phyloP scores from a whole-genome alignment of 2,113 vertebrate genomes.

The Colinus virginianus region DNA sequence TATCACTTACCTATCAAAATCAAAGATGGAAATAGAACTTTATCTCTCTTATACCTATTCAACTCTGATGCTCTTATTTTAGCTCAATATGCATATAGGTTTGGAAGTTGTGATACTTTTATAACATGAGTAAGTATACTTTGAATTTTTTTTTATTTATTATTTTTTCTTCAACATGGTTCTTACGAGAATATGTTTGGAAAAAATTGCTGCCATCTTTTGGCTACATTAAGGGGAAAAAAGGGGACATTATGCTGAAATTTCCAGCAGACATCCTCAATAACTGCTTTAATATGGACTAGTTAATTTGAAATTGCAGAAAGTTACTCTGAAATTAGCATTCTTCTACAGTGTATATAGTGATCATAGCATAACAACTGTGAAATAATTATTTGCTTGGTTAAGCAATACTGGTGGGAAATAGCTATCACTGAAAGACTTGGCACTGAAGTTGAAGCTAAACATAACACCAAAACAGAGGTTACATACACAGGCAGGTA shows the following conservation, averaged over 20 bases:
- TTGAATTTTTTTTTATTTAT: not conserved
- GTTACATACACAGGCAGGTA: not conserved
- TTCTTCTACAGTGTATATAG: not conserved
- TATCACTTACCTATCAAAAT: not conserved
- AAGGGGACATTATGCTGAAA: not conserved
- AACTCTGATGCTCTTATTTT: not conserved
- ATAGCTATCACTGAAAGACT: not conserved
- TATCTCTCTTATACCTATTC: not conserved
- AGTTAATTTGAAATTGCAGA: not conserved
- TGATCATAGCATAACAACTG: not conserved
- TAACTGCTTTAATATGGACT: not conserved
- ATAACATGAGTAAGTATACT: not conserved
- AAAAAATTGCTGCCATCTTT: constrained; percentile 16
- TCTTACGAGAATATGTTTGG: not conserved
- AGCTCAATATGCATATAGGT: fast-evolving
- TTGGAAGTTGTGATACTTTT: not conserved
- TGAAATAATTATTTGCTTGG: not conserved
- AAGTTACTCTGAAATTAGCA: not conserved
- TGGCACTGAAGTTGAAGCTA: not conserved
- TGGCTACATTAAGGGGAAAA: not conserved
- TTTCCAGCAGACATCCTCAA: not conserved
- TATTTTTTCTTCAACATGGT: too few relatives aligned
- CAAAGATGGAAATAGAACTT: not conserved
- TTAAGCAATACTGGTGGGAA: not conserved
- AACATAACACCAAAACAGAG: not conserved